Conservation (phyloP, 2,113 vertebrate species). For the Macquaria ambigua region DNA sequence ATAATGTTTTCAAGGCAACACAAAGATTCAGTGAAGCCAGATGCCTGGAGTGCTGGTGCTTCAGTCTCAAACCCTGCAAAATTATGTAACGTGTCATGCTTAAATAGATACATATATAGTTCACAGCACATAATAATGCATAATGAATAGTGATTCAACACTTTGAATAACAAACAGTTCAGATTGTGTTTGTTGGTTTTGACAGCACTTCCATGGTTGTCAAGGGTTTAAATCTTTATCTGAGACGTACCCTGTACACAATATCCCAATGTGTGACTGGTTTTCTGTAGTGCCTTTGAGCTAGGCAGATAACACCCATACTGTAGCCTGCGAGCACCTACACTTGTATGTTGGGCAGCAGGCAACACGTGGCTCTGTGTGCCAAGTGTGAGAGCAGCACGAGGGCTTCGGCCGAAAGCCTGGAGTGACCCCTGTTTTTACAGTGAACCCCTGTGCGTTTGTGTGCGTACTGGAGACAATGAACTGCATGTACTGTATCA, state of each 20-base stretch:
- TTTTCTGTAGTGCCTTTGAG: background rate
- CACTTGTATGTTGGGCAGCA: background rate
- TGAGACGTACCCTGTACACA: constrained; percentile 1
- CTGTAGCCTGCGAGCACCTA: background rate
- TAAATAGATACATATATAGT: background rate
- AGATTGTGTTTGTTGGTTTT: background rate
- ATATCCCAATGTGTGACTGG: background rate
- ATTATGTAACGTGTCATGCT: background rate
- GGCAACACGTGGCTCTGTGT: constrained; percentile 23
- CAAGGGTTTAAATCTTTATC: background rate
- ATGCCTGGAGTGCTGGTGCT: background rate
- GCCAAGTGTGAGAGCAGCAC: background rate
- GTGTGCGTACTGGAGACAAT: constrained; percentile 31
- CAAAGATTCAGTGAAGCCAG: background rate
- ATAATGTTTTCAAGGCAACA: background rate
- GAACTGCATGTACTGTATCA: constrained; percentile 49
- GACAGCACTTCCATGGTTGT: background rate
- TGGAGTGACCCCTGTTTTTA: constrained; percentile 40
- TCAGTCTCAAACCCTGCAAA: background rate
- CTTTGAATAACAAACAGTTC: background rate
- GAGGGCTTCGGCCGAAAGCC: constrained; percentile 1
- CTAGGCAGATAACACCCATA: background rate
- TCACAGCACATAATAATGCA: background rate
- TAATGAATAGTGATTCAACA: background rate
- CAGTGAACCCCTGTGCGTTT: background rate